Evolutionary conservation across 1,140 invertebrate species (phyloP).

Genomic region (Heliconius eleuchia): DNA sequence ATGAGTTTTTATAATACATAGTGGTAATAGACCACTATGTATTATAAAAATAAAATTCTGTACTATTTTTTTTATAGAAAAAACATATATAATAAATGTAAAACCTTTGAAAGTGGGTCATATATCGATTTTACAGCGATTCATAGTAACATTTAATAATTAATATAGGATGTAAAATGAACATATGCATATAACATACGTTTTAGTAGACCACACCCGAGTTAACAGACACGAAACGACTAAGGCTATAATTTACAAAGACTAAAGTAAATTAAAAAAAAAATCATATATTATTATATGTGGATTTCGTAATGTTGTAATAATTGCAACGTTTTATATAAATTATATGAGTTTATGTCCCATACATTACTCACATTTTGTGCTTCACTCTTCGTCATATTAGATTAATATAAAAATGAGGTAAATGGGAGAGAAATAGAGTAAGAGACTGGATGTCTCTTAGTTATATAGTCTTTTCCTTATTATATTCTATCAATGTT

Average conservation of each 20-base stretch:
- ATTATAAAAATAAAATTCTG: neutral
- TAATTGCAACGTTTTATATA: too few species aligned
- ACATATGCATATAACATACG: neutral
- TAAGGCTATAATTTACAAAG: neutral
- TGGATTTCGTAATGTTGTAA: too few species aligned
- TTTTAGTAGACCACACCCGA: neutral
- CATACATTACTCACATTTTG: too few species aligned
- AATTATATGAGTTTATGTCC: neutral
- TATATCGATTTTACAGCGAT: neutral
- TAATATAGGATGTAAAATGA: neutral
- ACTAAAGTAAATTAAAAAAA: neutral
- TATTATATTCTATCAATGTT: too few species aligned
- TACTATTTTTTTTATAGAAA: neutral
- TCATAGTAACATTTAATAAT: constrained; percentile 9
- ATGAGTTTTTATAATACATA: too few species aligned
- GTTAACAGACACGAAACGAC: neutral
- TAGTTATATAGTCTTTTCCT: too few species aligned
- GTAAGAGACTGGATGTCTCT: too few species aligned
- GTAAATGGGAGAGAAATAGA: too few species aligned
- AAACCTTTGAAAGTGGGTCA: neutral
- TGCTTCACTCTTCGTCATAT: too few species aligned
- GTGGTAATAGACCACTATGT: neutral
- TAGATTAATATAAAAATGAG: too few species aligned
- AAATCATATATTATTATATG: neutral
- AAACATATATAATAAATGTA: neutral